These are phyloP conservation scores for Alligator sinensis DNA, from an alignment of 2,113 vertebrate species.

Conservation along the genomic window DNA sequence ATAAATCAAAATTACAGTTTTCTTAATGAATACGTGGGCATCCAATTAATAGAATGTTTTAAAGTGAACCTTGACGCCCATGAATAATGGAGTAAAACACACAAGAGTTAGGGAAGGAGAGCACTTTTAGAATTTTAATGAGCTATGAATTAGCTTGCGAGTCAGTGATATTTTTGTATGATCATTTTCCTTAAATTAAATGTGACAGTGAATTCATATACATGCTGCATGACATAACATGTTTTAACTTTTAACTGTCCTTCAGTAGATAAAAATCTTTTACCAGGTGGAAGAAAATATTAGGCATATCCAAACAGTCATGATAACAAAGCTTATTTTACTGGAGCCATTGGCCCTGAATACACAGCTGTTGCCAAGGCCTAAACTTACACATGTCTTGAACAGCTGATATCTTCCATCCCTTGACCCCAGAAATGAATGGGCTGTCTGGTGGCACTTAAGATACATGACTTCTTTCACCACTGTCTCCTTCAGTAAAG, in stretches of 20 bases:
- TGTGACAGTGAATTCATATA: neutral
- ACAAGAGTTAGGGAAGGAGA: neutral
- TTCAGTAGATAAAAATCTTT: neutral
- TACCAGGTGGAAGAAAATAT: neutral
- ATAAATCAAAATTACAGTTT: slow-evolving; percentile 44
- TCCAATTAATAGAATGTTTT: neutral
- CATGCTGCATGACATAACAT: neutral
- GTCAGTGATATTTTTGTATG: neutral
- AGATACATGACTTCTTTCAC: neutral
- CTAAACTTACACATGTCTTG: neutral
- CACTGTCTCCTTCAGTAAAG: neutral
- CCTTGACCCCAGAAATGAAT: neutral
- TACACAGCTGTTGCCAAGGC: neutral
- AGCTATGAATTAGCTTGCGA: slow-evolving; percentile 16
- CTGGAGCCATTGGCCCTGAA: neutral
- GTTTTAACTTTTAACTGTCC: neutral
- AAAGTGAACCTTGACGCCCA: neutral
- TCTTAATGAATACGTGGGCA: slow-evolving; percentile 7
- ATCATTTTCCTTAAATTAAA: neutral
- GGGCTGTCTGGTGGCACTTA: neutral
- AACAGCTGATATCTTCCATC: neutral
- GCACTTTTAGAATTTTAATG: slow-evolving; percentile 7
- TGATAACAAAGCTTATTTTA: neutral
- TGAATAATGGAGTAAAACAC: slow-evolving; percentile 30
- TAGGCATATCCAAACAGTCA: neutral